Evolutionary conservation across 2,113 vertebrate genomes (phyloP).

Genomic region (Oreochromis tanganicae): DNA sequence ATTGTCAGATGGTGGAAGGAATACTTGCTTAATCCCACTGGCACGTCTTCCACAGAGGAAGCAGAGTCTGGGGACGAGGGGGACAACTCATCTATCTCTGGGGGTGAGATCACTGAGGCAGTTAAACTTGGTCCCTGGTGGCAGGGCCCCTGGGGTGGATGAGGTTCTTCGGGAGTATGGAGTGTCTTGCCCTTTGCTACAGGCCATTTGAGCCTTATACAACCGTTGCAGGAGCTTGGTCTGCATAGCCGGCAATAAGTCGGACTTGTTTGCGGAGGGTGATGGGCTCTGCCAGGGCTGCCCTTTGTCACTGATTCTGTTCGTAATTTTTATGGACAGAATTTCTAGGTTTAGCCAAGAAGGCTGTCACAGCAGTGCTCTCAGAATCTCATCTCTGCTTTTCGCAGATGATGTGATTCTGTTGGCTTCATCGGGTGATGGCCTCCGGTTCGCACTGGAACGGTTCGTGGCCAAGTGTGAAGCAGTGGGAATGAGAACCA

Average conservation of each 20-base stretch:
- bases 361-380: background rate
- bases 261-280: fast-evolving
- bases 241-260: background rate
- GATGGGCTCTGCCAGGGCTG: background rate
- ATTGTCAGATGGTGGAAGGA: too few species aligned
- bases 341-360: background rate
- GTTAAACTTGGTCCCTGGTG: background rate
- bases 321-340: background rate
- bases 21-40: too few species aligned
- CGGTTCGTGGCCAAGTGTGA: fast-evolving
- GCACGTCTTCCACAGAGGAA: background rate
- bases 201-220: background rate
- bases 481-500: background rate
- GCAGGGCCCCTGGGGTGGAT: background rate
- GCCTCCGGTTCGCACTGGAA: background rate
- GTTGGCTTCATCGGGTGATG: background rate
- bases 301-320: background rate
- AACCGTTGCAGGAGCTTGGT: background rate
- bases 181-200: background rate
- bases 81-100: background rate
- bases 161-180: background rate
- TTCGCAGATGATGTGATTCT: background rate
- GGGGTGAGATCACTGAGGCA: background rate
- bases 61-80: background rate
- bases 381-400: background rate